Evolutionary conservation across 1,140 invertebrate genomes (phyloP), one percentile per base, ranked within the genome.

Genomic region (Conus betulinus): DNA sequence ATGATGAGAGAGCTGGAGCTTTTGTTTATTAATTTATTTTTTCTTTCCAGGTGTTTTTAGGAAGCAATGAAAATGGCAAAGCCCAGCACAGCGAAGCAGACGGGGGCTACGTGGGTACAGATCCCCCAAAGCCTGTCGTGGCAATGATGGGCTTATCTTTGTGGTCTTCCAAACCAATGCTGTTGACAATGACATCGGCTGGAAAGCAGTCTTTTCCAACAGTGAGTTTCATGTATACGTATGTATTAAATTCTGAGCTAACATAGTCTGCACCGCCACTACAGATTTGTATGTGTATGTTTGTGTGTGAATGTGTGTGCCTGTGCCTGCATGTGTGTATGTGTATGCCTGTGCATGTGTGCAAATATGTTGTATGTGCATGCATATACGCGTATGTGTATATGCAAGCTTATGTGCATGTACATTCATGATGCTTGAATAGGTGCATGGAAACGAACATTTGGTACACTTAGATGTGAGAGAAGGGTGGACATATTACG

Each of bases 161-260:
- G 17, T 92, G 6, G 63, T 60, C 55, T 88, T 92, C 51, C 88
- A 51, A 25, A 98, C 98, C 0, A 98, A 99, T 94, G 78, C 89
- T 39, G 87, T 90, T 15, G 97, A 97, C 39, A 89, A 89, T 53
- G 89, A 84, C 39, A 86, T 85, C 76, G 91, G 91, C 57, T 92
- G 91, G 71, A 60, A 76, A 23, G 90, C 87, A 51, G 84, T 78
- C 5, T 92, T 88, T 57, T 91, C 91, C 74, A 82, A 88, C n/a
- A 89, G 91, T 92, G 81, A 86, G 91, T 63, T 20, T 63, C 60
- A 63, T 63, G 4, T 20, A 63, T 39, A 39, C 39, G 39, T 39
- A 39, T 39, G 39, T 39, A 39, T 39, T 39, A 3, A 39, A 20
- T 11, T 63, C 11, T 63, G 17, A 63, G 60, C 1, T 20, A 13